A percentile compares a stretch with the other conserved stretches of the same genome.
Evolutionary conservation across 1,140 invertebrate species (phyloP).

Genomic region (Drosophila arizonae): DNA sequence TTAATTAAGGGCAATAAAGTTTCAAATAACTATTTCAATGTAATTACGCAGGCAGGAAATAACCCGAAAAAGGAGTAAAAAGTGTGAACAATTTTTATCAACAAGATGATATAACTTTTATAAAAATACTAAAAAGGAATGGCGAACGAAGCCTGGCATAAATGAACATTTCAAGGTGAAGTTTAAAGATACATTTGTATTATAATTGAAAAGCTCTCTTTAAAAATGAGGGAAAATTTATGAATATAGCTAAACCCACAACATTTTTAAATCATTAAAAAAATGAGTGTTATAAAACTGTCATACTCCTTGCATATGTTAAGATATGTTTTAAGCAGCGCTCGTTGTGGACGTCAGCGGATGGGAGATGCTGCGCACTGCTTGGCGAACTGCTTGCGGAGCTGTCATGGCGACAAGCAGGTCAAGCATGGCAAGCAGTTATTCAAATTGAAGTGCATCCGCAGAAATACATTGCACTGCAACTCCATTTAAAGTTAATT

Average conservation of each 20-base stretch:
- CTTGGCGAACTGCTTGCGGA: neutral
- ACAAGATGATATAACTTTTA: neutral
- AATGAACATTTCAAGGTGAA: too few relatives aligned
- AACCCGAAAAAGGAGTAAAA: neutral
- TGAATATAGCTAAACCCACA: too few relatives aligned
- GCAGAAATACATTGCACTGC: neutral
- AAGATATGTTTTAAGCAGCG: neutral
- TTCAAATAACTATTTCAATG: slow-evolving; percentile 5
- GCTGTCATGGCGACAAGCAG: neutral
- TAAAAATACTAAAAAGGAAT: too few relatives aligned
- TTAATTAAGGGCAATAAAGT: slow-evolving; percentile 13
- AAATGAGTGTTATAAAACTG: too few relatives aligned
- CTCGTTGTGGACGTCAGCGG: neutral
- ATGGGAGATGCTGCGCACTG: slow-evolving; percentile 9
- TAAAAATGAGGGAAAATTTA: too few relatives aligned
- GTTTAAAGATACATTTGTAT: too few relatives aligned
- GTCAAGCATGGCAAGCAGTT: slow-evolving; percentile 4
- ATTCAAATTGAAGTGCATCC: neutral
- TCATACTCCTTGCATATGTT: too few relatives aligned
- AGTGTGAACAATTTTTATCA: too few relatives aligned
- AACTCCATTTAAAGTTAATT: too few relatives aligned
- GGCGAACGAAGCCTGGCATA: too few relatives aligned
- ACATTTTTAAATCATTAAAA: too few relatives aligned
- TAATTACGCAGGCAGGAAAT: neutral
- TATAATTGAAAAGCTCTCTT: too few relatives aligned